Evolutionary conservation across 2,888 invertebrate species (phyloP).

Genomic region (Drosophila anomelani): DNA sequence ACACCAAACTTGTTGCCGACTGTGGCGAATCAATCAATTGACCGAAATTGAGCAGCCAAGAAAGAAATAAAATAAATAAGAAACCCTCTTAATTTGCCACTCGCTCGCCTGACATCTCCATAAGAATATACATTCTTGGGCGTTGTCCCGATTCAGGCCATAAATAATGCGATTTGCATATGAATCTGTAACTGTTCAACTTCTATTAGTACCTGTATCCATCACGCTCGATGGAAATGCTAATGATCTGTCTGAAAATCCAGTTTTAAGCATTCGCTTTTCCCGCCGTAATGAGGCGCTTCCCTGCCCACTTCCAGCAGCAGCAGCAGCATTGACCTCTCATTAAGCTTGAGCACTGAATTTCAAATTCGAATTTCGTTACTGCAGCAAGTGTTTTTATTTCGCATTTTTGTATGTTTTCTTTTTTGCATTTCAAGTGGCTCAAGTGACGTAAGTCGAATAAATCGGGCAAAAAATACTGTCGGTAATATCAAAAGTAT

Average conservation of each 20-base stretch:
- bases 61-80: neutral
- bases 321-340: slow-evolving; percentile 69
- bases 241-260: slow-evolving; percentile 29
- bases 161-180: slow-evolving; percentile 72
- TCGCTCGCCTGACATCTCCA: slow-evolving; percentile 38
- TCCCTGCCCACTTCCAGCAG: neutral
- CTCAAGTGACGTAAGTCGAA: slow-evolving; percentile 54
- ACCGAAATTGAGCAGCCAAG: slow-evolving; percentile 28
- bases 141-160: slow-evolving; percentile 43
- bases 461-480: slow-evolving; percentile 1
- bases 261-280: slow-evolving; percentile 22
- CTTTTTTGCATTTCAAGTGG: slow-evolving; percentile 65
- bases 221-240: slow-evolving; percentile 34
- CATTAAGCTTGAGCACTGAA: slow-evolving; percentile 59
- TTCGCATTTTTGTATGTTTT: slow-evolving; percentile 16
- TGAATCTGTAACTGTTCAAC: slow-evolving; percentile 44
- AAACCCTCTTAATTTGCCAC: slow-evolving; percentile 33
- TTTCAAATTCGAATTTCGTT: slow-evolving; percentile 41
- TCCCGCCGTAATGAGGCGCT: slow-evolving; percentile 44
- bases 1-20: slow-evolving; percentile 36
- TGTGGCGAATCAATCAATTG: slow-evolving; percentile 72
- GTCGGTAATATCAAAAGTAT: slow-evolving; percentile 14
- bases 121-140: slow-evolving; percentile 23
- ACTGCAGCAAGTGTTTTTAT: slow-evolving; percentile 44
- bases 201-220: slow-evolving; percentile 35